A percentile compares a stretch with the other conserved stretches of the same genome.
Evolutionary conservation across 1,140 invertebrate genomes (phyloP).

Genomic region (Saccostrea glomerata): DNA sequence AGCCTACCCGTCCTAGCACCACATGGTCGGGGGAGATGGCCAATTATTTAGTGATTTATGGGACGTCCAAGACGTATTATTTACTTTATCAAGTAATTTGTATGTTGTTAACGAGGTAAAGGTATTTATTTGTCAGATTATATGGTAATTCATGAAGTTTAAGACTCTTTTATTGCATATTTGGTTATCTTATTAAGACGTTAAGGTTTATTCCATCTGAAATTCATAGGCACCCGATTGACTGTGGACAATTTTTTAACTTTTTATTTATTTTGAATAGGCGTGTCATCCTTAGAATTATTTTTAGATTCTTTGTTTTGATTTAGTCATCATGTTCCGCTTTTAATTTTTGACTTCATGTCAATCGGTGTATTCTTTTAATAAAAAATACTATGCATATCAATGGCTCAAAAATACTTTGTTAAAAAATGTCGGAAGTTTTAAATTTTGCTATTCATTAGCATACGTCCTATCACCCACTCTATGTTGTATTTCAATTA

Average conservation of each 20-base stretch:
- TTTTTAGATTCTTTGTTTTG: background rate
- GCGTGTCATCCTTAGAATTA: background rate
- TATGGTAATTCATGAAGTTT: conserved; percentile 31
- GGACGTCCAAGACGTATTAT: conserved; percentile 18
- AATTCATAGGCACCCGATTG: background rate
- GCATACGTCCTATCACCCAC: conserved; percentile 3
- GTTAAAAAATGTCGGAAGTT: conserved; percentile 25
- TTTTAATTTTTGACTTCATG: background rate
- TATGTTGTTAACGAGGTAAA: conserved; percentile 25
- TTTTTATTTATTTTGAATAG: background rate
- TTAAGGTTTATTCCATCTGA: background rate
- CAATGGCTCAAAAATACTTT: background rate
- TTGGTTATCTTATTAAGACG: conserved; percentile 36
- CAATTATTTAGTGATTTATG: conserved; percentile 21
- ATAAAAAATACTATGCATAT: background rate
- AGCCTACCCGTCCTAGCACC: background rate
- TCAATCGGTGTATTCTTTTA: background rate
- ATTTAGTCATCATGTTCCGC: conserved; percentile 10
- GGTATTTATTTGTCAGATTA: conserved; percentile 32
- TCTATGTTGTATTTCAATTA: conserved; percentile 14
- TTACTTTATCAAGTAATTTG: conserved; percentile 38
- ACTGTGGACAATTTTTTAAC: background rate
- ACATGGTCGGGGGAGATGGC: conserved; percentile 21
- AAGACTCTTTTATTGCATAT: conserved; percentile 32
- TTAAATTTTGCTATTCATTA: conserved; percentile 25